These are phyloP conservation scores for Erebia aethiops DNA, from an alignment of 2,888 invertebrate genomes.

Conservation along the genomic window DNA sequence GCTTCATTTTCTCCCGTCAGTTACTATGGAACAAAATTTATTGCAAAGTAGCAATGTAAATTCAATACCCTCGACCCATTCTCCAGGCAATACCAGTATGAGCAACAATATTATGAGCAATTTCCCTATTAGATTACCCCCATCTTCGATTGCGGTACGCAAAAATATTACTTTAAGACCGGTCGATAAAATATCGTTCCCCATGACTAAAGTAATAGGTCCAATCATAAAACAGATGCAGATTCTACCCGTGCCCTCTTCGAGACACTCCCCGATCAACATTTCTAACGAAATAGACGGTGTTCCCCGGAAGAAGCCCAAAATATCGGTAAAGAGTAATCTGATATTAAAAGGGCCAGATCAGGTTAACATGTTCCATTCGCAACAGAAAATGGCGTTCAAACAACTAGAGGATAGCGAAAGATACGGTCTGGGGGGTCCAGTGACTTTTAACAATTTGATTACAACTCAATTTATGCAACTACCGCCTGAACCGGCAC, in stretches of 20 bases:
- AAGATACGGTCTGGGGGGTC: slow-evolving; percentile 67
- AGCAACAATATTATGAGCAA: slow-evolving; percentile 72
- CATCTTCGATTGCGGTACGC: slow-evolving; percentile 59
- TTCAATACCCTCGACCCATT: slow-evolving; percentile 61
- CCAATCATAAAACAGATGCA: slow-evolving; percentile 75
- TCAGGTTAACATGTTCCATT: slow-evolving; percentile 77
- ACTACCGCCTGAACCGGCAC: slow-evolving; percentile 64
- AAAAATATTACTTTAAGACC: slow-evolving; percentile 72
- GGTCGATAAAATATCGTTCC: slow-evolving; percentile 66
- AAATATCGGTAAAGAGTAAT: slow-evolving; percentile 80
- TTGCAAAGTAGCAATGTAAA: slow-evolving; percentile 61
- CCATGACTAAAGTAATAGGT: slow-evolving; percentile 66
- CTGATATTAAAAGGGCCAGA: slow-evolving; percentile 78
- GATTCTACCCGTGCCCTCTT: slow-evolving; percentile 71
- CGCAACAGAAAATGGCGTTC: slow-evolving; percentile 78
- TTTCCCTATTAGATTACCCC: slow-evolving; percentile 68
- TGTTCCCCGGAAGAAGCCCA: slow-evolving; percentile 73
- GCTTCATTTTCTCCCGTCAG: slow-evolving; percentile 66
- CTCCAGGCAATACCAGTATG: slow-evolving; percentile 57
- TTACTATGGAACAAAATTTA: slow-evolving; percentile 63
- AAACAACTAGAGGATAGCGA: slow-evolving; percentile 72
- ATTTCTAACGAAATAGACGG: slow-evolving; percentile 62
- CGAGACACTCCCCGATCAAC: slow-evolving; percentile 69
- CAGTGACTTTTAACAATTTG: slow-evolving; percentile 75
- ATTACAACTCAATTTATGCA: slow-evolving; percentile 78